Evolutionary conservation across 1,140 invertebrate genomes (phyloP), one percentile per base, ranked within the genome.

Genomic region (Neelides sp.): DNA sequence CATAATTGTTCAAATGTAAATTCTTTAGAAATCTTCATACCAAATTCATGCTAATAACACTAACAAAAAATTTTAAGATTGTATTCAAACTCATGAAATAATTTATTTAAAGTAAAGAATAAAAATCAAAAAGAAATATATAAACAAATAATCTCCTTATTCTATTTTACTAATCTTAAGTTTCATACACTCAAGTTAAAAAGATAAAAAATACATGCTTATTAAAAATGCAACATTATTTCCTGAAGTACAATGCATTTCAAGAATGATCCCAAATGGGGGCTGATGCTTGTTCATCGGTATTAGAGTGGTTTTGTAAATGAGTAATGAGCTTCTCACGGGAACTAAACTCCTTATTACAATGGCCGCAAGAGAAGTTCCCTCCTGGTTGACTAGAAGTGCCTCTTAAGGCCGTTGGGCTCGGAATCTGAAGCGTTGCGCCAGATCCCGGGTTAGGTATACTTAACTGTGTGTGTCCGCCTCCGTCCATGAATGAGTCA

Each of bases 341-440:
- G 22, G 36, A 15, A 2, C 42, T 35, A 37, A 58, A 58, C 22
- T 58, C 52, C 24, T 51, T 52, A 41, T 54, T 52, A 37, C 56
- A 58, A 20, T 58, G 50, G 10, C 47, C 37, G 23, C 52, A 58
- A n/a, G 44, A 39, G 13, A 55, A 50, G 30, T 40, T 40, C 37
- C 37, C 37, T 19, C n/a, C 5, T 15, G 17, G 17, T 17, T 40
- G 8, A 8, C 8, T 5, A 15, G 37, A 17, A 40, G 20, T 8
- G 37, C 17, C 8, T 40, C 37, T 40, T 40, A 15, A 13, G 5
- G 8, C 41, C 22, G 17, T 43, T 43, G 41, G 17, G 10, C 41
- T 24, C 41, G 27, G 41, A n/a, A n/a, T n/a, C n/a, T n/a, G 7
- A 43, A 7, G 41, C 5, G 27, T 10, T 5, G 17, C 5, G 10